Evolutionary conservation across 2,888 invertebrate species (phyloP).

Genomic region (Metacarcinus magister): DNA sequence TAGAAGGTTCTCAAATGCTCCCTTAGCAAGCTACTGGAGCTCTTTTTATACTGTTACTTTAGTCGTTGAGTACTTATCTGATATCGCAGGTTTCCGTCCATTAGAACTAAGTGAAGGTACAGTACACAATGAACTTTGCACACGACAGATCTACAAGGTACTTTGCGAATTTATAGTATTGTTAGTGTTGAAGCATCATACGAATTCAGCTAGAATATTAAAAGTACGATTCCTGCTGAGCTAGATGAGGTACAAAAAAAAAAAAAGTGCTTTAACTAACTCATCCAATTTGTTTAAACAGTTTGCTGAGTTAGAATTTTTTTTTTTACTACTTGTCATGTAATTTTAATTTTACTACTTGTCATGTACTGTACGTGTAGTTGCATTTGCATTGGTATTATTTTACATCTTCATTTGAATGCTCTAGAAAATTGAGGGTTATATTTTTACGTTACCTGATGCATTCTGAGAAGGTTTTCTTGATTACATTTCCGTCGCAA

Average conservation of each 20-base stretch:
- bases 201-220: background rate
- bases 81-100: background rate
- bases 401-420: no score
- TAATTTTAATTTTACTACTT: no score
- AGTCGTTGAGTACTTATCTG: background rate
- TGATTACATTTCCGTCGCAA: no score
- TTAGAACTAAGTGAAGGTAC: background rate
- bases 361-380: no score
- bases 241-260: background rate
- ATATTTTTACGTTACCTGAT: no score
- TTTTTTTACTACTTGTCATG: no score
- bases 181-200: background rate
- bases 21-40: background rate
- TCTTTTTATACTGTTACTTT: background rate
- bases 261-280: background rate
- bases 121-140: background rate
- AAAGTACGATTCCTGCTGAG: background rate
- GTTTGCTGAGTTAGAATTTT: no score
- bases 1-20: background rate
- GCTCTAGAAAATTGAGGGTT: no score
- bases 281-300: no score
- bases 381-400: no score
- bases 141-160: background rate
- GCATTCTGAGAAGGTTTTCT: no score
- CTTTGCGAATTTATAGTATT: background rate